Conservation (phyloP, 2,113 vertebrate genomes). For the Phylloscopus trochilus region DNA sequence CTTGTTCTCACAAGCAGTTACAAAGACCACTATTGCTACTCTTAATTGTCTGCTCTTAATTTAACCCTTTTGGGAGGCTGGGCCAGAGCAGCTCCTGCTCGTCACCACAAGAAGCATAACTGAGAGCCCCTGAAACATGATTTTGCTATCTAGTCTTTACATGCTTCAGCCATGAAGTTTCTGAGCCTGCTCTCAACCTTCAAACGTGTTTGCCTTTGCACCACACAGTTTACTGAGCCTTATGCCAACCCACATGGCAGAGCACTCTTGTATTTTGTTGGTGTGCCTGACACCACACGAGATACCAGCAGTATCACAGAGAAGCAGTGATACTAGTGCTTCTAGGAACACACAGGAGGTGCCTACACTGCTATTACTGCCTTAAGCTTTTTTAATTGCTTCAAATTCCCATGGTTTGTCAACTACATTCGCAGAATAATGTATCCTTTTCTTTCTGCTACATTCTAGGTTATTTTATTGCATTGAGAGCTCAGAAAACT, state of each 20-base stretch:
- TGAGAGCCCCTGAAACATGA: background rate
- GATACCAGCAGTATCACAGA: background rate
- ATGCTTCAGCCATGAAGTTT: background rate
- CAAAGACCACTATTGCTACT: background rate
- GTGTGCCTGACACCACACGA: background rate
- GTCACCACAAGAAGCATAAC: fast-evolving
- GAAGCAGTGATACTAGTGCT: background rate
- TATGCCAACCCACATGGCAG: background rate
- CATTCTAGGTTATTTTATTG: background rate
- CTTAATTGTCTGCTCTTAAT: background rate
- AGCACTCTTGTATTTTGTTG: background rate
- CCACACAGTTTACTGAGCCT: background rate
- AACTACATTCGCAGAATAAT: background rate
- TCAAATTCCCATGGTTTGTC: background rate
- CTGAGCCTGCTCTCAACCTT: background rate
- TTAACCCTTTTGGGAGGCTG: background rate
- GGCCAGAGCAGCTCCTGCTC: background rate
- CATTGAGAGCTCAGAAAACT: background rate
- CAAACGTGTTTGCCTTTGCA: background rate
- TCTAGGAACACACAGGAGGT: background rate
- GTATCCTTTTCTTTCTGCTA: background rate
- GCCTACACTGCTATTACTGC: background rate
- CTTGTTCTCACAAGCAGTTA: background rate
- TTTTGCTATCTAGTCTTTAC: background rate
- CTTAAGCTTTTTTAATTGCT: background rate